A percentile compares a stretch with the other conserved stretches of the same genome.
phyloP scores from a whole-genome alignment of 2,113 vertebrate genomes.

The Heterotilapia buettikoferi region DNA sequence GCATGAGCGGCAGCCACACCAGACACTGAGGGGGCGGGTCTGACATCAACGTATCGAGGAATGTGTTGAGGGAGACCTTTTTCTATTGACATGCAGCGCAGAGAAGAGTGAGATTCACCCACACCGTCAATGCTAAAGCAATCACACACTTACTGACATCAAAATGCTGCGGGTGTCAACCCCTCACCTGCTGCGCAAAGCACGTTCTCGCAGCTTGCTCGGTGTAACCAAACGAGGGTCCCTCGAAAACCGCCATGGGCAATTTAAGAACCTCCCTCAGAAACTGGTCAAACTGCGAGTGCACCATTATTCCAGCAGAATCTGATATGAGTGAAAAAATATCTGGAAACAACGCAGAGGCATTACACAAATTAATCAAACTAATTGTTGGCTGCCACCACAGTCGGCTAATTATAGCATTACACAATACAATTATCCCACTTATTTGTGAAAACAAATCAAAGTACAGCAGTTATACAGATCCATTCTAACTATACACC shows the following conservation, averaged over 20 bases:
- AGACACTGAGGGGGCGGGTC: constrained; percentile 97
- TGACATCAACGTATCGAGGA: constrained; percentile 97
- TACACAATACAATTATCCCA: constrained; percentile 55
- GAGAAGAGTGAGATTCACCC: background rate
- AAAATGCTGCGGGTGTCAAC: background rate
- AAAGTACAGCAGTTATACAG: constrained; percentile 36
- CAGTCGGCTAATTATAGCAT: constrained; percentile 57
- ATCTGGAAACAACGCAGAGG: constrained; percentile 71
- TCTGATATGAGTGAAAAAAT: constrained; percentile 98
- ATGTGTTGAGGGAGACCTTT: constrained; percentile 93
- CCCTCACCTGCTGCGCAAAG: constrained; percentile 88
- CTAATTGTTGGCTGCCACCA: constrained; percentile 50
- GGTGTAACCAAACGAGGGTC: constrained; percentile 94
- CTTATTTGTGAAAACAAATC: constrained; percentile 63
- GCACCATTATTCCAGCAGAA: constrained; percentile 86
- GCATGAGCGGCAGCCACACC: constrained; percentile 96
- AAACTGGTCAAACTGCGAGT: constrained; percentile 92
- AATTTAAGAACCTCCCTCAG: constrained; percentile 92
- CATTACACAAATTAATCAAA: constrained; percentile 37
- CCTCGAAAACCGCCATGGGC: constrained; percentile 93
- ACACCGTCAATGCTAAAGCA: background rate
- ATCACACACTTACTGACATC: background rate
- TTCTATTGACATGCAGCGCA: constrained; percentile 77
- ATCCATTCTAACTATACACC: constrained; percentile 28
- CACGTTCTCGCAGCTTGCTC: constrained; percentile 91